These are phyloP conservation scores for Bicyclus anynana DNA, from an alignment of 1,140 invertebrate species.

Conservation along the genomic window DNA sequence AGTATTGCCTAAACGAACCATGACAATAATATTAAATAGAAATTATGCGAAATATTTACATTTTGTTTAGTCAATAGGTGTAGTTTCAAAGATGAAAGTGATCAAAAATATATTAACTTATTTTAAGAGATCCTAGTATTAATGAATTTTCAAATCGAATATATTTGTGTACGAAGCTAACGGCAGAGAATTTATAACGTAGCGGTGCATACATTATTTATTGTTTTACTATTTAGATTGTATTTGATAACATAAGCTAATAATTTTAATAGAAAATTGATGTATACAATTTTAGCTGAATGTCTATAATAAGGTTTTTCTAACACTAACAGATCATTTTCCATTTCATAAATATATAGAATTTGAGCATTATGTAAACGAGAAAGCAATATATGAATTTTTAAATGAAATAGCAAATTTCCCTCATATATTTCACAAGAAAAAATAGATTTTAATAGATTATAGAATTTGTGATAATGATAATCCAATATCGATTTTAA, in stretches of 20 bases:
- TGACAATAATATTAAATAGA: constrained; percentile 31
- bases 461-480: too few relatives aligned
- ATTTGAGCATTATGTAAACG: neutral
- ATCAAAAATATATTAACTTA: constrained; percentile 16
- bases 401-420: too few relatives aligned
- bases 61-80: constrained; percentile 25
- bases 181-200: neutral
- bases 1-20: constrained; percentile 1
- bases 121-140: constrained; percentile 16
- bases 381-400: too few relatives aligned
- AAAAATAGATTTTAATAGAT: too few relatives aligned
- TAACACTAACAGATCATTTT: too few relatives aligned
- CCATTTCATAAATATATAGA: too few relatives aligned
- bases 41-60: constrained; percentile 16
- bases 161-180: neutral
- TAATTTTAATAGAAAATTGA: neutral
- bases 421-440: too few relatives aligned
- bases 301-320: neutral
- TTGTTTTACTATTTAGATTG: neutral
- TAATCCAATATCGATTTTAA: too few relatives aligned
- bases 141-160: constrained; percentile 7
- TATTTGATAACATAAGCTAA: too few relatives aligned
- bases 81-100: constrained; percentile 17
- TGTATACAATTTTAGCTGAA: neutral
- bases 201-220: neutral